A percentile compares a stretch with the other conserved stretches of the same genome.
Conservation (phyloP, 2,113 vertebrate species). For the Takifugu bimaculatus region DNA sequence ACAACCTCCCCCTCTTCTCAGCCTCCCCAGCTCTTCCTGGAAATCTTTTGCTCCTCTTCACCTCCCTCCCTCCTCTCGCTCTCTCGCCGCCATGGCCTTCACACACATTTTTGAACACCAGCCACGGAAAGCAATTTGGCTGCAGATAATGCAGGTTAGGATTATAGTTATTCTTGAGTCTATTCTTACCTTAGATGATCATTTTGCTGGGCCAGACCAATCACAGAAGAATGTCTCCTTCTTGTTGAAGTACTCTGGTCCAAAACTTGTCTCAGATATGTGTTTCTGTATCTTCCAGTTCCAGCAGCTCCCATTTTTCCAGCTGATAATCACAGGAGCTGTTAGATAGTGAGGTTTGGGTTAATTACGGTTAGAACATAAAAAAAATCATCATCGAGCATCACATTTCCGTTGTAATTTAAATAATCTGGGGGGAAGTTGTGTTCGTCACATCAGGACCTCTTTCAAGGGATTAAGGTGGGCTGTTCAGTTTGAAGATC, state of each 20-base stretch:
- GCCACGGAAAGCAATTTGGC: not conserved
- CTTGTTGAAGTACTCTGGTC: constrained; percentile 7
- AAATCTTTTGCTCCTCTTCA: not conserved
- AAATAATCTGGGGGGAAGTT: no score
- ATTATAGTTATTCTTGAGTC: no score
- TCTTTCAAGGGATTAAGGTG: no score
- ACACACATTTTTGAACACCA: not conserved
- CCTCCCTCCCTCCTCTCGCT: not conserved
- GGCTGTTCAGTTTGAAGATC: no score
- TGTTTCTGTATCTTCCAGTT: not conserved
- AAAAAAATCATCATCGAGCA: no score
- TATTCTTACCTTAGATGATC: no score
- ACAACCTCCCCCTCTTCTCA: not conserved
- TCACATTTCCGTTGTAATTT: no score
- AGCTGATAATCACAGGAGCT: no score
- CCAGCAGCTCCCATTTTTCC: no score
- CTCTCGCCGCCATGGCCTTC: not conserved
- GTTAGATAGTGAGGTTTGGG: no score
- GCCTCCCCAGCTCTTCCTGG: not conserved
- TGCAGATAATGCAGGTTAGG: not conserved
- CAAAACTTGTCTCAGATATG: constrained; percentile 18
- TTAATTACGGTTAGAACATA: no score
- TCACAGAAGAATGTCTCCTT: not conserved
- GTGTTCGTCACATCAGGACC: no score
- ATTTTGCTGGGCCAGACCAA: not conserved